A percentile compares a stretch with the other conserved stretches of the same genome.
These are phyloP conservation scores for Rhyzopertha dominica DNA, from an alignment of 1,140 invertebrate species.

Conservation along the genomic window DNA sequence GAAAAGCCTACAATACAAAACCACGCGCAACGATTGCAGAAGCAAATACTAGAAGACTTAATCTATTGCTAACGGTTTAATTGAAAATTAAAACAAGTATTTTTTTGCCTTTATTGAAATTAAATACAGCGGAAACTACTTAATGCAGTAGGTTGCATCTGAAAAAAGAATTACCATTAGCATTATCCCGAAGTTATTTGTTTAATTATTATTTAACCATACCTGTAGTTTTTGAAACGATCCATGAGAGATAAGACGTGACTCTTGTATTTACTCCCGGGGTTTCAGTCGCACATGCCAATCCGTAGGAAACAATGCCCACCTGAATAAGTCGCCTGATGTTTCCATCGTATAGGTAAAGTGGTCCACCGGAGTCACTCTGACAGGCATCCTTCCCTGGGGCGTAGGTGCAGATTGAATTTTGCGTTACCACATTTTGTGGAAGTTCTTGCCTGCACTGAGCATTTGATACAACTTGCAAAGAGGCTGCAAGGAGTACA, in stretches of 20 bases:
- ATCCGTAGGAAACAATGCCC: constrained; percentile 53
- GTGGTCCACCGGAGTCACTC: constrained; percentile 65
- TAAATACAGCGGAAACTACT: too few relatives aligned
- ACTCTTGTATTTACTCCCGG: constrained; percentile 52
- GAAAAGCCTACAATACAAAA: too few relatives aligned
- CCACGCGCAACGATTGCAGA: too few relatives aligned
- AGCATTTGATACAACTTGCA: constrained; percentile 54
- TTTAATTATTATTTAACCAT: constrained; percentile 13
- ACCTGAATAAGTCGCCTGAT: constrained; percentile 44
- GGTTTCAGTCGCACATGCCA: constrained; percentile 44
- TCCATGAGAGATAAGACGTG: constrained; percentile 50
- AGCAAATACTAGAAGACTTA: too few relatives aligned
- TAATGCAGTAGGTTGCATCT: constrained; percentile 19
- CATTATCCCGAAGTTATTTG: too few relatives aligned
- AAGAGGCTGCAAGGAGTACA: constrained; percentile 53
- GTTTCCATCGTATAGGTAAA: constrained; percentile 51
- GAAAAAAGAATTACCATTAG: constrained; percentile 8
- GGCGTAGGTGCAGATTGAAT: constrained; percentile 64
- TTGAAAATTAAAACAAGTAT: too few relatives aligned
- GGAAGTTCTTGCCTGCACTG: constrained; percentile 44
- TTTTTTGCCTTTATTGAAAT: too few relatives aligned
- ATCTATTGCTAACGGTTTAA: too few relatives aligned
- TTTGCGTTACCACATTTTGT: constrained; percentile 27
- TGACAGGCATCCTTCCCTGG: constrained; percentile 61
- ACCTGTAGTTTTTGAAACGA: constrained; percentile 45